Base-by-base conservation (phyloP, 2,888 invertebrate genomes). In the Folsomia manolachei region DNA sequence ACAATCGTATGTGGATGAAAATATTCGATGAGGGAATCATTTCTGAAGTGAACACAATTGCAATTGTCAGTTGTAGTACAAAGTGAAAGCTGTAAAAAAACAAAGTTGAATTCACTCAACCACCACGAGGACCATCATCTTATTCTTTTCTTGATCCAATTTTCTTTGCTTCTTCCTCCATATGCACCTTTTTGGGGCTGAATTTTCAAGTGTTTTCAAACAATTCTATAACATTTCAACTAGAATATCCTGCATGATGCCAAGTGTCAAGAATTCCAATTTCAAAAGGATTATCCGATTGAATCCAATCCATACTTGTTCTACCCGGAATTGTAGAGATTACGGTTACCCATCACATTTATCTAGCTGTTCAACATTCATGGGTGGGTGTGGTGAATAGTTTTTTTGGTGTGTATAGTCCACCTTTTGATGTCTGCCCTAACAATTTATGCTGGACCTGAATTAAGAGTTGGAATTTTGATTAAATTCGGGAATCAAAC, bases 251-350 rank as follows among this genome's bases (percentile, higher is more conserved):
- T 14, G 4, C 4, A 9, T 39, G 14, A 9, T 4, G 23, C n/a
- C 14, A 26, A 21, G n/a, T 63, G 27, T 64, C 64, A 64, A 64
- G 66, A 51, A 66, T 66, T 52, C 52, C 52, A 66, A 66, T 66
- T 66, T 51, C 14, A 52, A 51, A 52, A 66, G 66, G 66, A 66
- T 66, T 66, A 66, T 52, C 21, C 66, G 51, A 66, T 21, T 51
- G 21, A 66, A 27, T 51, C 24, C 66, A 52, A 52, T 66, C 23
- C 52, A 52, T 66, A 64, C 26, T 64, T 64, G 27, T 64, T 64
- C 27, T 64, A 14, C n/a, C 60, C 39, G 39, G 39, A 39, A 39
- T 39, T 39, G 39, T 39, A 39, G 14, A 39, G 39, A 39, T 39
- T 39, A 39, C 39, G 39, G 39, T 39, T 39, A 39, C 39, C 4